Evolutionary conservation across 2,113 vertebrate genomes (phyloP), one percentile per base, ranked within the genome.

Genomic region (Mesoclemmys tuberculata): DNA sequence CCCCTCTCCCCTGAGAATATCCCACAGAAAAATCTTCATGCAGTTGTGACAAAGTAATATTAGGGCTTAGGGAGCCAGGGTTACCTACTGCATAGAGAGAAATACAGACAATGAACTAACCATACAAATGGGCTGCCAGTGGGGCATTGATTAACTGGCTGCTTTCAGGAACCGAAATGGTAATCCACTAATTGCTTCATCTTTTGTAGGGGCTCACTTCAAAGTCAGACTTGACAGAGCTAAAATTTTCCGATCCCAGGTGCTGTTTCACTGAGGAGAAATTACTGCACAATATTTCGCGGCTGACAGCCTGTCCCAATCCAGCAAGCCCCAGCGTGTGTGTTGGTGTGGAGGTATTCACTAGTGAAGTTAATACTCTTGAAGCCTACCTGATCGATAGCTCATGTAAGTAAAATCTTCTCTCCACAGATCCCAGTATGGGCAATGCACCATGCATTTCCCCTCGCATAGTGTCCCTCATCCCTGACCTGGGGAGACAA

Each of bases 391-490:
- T 19, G 31, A 61, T 13, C 5, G 56, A 13, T 61, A 64, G 27
- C 49, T 74, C 21, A 35, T 14, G 35, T 19, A 80, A 26, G n/a
- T 22, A 19, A 12, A 61, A 55, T 81, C 6, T 13, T 71, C 8
- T 80, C 31, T 27, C 54, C 74, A 84, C 2, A 38, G 35, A 12
- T 7, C 26, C 3, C 8, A 0, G 4, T 6, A 2, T 0, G 0
- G 21, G 3, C 68, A 27, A 2, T 0, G 8, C 41, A 3, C 46
- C 4, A 13, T 35, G 52, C 7, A 29, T 78, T 22, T 52, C 61
- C 80, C 77, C 48, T 64, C 19, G 52, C 52, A 27, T 18, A 58
- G 12, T 38, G 24, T 0, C 0, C 24, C 19, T 71, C 24, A 26
- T 21, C n/a, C 46, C 84, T 92, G 82, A 78, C 81, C 84, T 88